phyloP scores from a whole-genome alignment of 2,113 vertebrate genomes.

The Montifringilla adamsi region DNA sequence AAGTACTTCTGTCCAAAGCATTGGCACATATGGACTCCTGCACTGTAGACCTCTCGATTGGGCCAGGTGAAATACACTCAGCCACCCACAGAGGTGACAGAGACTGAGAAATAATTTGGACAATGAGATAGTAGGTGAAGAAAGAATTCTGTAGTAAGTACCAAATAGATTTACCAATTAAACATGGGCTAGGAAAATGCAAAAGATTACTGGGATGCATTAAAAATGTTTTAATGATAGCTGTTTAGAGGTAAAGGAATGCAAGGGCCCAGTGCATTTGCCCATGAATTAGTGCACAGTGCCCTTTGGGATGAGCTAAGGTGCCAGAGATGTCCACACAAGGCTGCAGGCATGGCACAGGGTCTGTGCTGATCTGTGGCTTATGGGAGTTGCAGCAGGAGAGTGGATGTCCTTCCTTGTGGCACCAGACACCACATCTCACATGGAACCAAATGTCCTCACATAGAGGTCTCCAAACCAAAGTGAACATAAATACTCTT shows the following conservation, averaged over 20 bases:
- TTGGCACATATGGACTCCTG: fast-evolving
- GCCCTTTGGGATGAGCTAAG: neutral
- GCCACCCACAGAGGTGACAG: neutral
- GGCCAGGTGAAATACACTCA: neutral
- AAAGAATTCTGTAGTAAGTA: neutral
- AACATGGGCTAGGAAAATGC: neutral
- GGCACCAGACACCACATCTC: neutral
- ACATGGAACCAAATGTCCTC: neutral
- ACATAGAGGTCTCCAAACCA: neutral
- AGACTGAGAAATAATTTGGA: neutral
- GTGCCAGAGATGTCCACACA: neutral
- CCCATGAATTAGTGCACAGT: neutral
- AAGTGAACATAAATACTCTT: neutral
- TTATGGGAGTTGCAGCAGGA: neutral
- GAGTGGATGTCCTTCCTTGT: neutral
- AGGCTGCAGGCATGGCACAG: neutral
- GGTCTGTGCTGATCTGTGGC: neutral
- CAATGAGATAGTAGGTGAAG: neutral
- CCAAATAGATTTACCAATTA: neutral
- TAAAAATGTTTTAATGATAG: neutral
- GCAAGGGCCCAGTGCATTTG: neutral
- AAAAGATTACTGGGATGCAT: neutral
- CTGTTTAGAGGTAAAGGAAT: neutral
- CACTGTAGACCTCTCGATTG: fast-evolving
- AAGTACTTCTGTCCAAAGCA: neutral